These are phyloP conservation scores for Phoenicopterus ruber DNA, from an alignment of 2,113 vertebrate species.

Conservation along the genomic window DNA sequence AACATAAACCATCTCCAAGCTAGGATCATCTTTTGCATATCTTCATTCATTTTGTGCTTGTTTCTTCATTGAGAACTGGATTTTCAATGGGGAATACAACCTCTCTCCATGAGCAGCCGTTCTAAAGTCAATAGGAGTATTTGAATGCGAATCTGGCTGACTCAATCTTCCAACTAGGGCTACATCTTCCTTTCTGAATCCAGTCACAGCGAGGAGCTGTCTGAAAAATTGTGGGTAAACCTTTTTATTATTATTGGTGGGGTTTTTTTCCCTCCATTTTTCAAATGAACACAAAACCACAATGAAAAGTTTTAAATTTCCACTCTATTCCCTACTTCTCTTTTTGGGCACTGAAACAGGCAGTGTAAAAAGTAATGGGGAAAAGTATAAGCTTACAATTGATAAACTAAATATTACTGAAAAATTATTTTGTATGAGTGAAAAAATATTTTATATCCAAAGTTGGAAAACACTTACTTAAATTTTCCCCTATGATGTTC, in stretches of 20 bases:
- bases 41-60: neutral
- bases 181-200: neutral
- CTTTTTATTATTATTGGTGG: neutral
- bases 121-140: neutral
- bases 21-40: neutral
- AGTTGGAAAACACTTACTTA: neutral
- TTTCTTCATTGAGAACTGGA: neutral
- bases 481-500: neutral
- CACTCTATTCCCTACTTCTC: neutral
- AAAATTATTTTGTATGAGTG: neutral
- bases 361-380: neutral
- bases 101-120: rapidly evolving
- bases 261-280: rapidly evolving
- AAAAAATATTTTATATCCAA: neutral
- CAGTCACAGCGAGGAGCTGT: neutral
- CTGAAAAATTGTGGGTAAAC: neutral
- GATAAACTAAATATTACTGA: neutral
- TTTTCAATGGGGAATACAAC: neutral
- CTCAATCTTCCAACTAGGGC: neutral
- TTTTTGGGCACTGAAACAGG: neutral
- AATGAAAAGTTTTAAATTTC: neutral
- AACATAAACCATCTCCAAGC: neutral
- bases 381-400: neutral
- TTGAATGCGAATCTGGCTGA: neutral
- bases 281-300: neutral